A percentile compares a stretch with the other conserved stretches of the same genome.
Conservation (phyloP, 2,113 vertebrate genomes). For the Trematocara macrostoma region DNA sequence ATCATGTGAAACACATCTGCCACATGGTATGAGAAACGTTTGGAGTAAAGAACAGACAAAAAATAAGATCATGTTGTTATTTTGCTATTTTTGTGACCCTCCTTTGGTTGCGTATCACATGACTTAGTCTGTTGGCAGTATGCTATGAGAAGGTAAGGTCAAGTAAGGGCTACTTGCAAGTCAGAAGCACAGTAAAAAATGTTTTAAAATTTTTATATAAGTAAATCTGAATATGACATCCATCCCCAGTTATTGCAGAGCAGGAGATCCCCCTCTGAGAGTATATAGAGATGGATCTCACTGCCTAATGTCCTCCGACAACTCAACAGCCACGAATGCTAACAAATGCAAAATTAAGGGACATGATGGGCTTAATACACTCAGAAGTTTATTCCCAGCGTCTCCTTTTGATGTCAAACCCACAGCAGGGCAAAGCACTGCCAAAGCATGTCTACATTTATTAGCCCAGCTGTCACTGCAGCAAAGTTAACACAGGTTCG, state of each 20-base stretch:
- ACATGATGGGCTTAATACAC: neutral
- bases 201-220: slow-evolving; percentile 8
- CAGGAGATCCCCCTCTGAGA: slow-evolving; percentile 7
- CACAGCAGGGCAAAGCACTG: neutral
- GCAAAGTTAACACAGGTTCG: neutral
- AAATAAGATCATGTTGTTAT: neutral
- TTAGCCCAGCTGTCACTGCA: neutral
- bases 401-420: neutral
- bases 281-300: neutral
- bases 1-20: slow-evolving; percentile 39
- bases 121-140: neutral
- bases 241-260: neutral
- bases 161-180: neutral
- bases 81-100: neutral
- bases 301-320: slow-evolving; percentile 10
- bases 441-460: neutral
- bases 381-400: neutral
- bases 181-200: neutral
- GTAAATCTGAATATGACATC: slow-evolving; percentile 43
- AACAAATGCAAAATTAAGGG: slow-evolving; percentile 16
- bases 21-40: neutral
- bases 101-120: neutral
- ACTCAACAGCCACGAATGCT: neutral
- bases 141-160: neutral
- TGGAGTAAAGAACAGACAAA: neutral